phyloP scores from a whole-genome alignment of 2,797 vertebrate genomes.

The Rhinoraja longicauda region DNA sequence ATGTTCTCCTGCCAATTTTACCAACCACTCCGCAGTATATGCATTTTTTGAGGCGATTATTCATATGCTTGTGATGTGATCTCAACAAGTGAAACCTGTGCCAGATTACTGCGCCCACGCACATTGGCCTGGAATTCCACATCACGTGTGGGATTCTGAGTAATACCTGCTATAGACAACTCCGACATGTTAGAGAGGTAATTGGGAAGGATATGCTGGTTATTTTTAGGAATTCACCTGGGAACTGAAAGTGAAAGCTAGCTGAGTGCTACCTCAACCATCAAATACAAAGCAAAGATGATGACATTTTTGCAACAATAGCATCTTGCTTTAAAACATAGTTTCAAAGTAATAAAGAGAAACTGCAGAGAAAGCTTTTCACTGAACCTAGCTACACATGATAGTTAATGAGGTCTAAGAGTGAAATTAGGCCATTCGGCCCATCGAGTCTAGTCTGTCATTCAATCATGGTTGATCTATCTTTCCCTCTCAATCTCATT shows the following conservation, averaged over 20 bases:
- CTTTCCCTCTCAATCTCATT: no score
- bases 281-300: neutral
- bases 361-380: no score
- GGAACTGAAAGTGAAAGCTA: neutral
- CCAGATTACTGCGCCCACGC: neutral
- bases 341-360: neutral
- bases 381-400: no score
- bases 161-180: neutral
- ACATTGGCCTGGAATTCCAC: neutral
- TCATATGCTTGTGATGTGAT: neutral
- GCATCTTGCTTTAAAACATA: neutral
- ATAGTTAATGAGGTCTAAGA: no score
- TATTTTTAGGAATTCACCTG: neutral
- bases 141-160: neutral
- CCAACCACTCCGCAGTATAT: neutral
- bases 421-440: no score
- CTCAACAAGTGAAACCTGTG: neutral
- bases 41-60: neutral
- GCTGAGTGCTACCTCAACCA: neutral
- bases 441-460: no score
- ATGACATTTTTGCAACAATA: neutral
- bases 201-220: neutral
- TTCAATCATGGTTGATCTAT: no score
- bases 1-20: neutral
- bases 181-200: neutral